Evolutionary conservation across 2,888 invertebrate species (phyloP).

Genomic region (Agrenia bidenticulata): DNA sequence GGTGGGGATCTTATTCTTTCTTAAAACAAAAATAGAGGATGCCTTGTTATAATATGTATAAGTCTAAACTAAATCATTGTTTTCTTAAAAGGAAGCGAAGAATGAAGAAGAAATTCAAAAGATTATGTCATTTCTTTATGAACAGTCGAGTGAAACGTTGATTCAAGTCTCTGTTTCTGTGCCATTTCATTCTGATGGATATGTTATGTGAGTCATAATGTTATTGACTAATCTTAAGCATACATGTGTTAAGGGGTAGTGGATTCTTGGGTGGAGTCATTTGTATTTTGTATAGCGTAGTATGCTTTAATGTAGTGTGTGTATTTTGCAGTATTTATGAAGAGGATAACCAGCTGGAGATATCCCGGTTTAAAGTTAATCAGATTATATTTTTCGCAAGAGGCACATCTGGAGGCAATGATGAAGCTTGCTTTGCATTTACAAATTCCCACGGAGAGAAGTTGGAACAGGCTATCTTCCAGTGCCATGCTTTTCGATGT

Average conservation of each 20-base stretch:
- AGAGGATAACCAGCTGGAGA: conserved; percentile 74
- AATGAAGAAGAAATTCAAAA: conserved; percentile 88
- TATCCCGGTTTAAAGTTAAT: conserved; percentile 86
- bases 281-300: too few species aligned
- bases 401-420: conserved; percentile 76
- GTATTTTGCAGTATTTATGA: conserved; percentile 68
- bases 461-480: conserved; percentile 83
- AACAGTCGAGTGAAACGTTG: conserved; percentile 71
- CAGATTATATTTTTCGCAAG: conserved; percentile 93
- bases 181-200: conserved; percentile 87
- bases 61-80: not conserved
- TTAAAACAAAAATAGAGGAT: too few species aligned
- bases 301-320: too few species aligned
- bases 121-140: conserved; percentile 89
- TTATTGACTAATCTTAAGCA: too few species aligned
- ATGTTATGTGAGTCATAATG: conserved; percentile 74
- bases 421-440: conserved; percentile 95
- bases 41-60: too few species aligned
- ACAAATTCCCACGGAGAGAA: conserved; percentile 94
- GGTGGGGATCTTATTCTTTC: conserved; percentile 24
- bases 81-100: conserved; percentile 63
- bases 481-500: conserved; percentile 96
- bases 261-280: too few species aligned
- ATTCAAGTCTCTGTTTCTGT: conserved; percentile 90
- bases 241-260: too few species aligned